A percentile compares a stretch with the other conserved stretches of the same genome.
Evolutionary conservation across 2,888 invertebrate genomes (phyloP).

Genomic region (Caenorhabditis angaria): DNA sequence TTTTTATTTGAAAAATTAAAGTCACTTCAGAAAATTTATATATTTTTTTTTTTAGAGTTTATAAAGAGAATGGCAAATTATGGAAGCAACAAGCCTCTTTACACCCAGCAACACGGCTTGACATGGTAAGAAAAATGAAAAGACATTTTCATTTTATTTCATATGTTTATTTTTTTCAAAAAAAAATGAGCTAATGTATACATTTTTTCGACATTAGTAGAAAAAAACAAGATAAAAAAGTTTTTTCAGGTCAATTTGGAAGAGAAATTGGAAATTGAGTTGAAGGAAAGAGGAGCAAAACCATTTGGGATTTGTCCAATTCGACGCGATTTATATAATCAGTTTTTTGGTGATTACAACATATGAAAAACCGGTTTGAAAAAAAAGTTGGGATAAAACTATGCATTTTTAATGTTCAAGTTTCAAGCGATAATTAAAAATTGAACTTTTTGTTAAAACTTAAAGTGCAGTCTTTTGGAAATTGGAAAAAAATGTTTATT

Average conservation of each 20-base stretch:
- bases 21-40: too few relatives aligned
- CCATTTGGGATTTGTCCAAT: slow-evolving; percentile 68
- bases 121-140: slow-evolving; percentile 77
- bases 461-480: too few relatives aligned
- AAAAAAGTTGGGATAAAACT: too few relatives aligned
- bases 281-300: slow-evolving; percentile 87
- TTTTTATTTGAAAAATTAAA: not conserved
- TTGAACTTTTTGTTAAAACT: too few relatives aligned
- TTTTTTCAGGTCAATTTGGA: slow-evolving; percentile 83
- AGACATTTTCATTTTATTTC: not conserved
- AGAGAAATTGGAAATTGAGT: slow-evolving; percentile 89
- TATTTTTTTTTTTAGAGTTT: slow-evolving; percentile 66
- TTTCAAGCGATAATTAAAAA: too few relatives aligned
- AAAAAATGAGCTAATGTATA: not conserved
- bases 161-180: too few relatives aligned
- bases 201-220: not conserved
- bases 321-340: slow-evolving; percentile 62
- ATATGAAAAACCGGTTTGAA: too few relatives aligned
- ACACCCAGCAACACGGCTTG: slow-evolving; percentile 91
- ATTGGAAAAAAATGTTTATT: too few relatives aligned
- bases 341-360: slow-evolving; percentile 64
- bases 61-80: slow-evolving; percentile 73
- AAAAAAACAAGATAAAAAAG: too few relatives aligned
- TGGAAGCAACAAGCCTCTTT: slow-evolving; percentile 84
- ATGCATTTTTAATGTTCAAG: not conserved